These are phyloP conservation scores for Aporophyla lueneburgensis DNA, from an alignment of 2,888 invertebrate genomes.

Conservation along the genomic window DNA sequence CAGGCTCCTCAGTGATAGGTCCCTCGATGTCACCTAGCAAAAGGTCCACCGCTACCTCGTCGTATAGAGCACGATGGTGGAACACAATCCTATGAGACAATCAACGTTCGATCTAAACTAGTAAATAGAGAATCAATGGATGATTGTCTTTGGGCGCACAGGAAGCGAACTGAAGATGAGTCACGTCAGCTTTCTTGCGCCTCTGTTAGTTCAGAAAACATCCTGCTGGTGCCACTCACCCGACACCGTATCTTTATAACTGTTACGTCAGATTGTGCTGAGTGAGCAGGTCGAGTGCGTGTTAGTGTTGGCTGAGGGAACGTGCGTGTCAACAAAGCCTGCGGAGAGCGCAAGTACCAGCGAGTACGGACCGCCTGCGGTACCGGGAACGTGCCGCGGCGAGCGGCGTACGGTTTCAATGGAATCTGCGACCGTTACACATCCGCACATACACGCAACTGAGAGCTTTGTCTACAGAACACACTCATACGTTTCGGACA, in stretches of 20 bases:
- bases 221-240: neutral
- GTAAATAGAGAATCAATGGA: neutral
- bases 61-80: neutral
- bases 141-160: neutral
- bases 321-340: conserved; percentile 22
- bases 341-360: neutral
- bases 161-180: conserved; percentile 2
- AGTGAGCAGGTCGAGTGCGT: neutral
- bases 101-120: neutral
- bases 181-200: neutral
- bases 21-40: neutral
- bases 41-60: neutral
- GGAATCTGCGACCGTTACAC: conserved; percentile 69
- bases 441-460: conserved; percentile 15
- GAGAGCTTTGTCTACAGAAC: neutral
- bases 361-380: neutral
- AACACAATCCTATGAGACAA: neutral
- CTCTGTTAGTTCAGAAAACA: neutral
- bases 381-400: conserved; percentile 7
- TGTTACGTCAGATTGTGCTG: neutral
- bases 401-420: conserved; percentile 62
- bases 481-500: neutral
- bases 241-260: neutral
- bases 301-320: neutral
- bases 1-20: neutral